Conservation (phyloP, 2,888 invertebrate genomes). For the Patella depressa region DNA sequence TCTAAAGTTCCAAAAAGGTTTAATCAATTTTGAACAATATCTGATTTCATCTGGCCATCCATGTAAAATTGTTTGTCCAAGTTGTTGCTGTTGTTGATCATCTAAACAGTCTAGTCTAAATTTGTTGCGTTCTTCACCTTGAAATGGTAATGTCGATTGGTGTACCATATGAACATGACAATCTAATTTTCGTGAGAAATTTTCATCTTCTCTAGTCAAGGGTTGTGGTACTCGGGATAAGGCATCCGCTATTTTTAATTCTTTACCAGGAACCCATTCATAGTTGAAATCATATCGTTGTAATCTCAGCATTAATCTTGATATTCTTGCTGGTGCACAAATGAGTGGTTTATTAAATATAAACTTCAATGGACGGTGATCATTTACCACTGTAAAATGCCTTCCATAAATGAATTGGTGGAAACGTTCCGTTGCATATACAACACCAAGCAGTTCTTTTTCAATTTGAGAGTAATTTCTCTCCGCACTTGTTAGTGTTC, state of each 20-base stretch:
- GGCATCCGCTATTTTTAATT: neutral
- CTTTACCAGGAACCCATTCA: constrained; percentile 13
- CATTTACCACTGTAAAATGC: constrained; percentile 12
- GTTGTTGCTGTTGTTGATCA: neutral
- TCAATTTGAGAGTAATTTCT: constrained; percentile 12
- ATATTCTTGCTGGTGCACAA: neutral
- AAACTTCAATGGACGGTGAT: constrained; percentile 14
- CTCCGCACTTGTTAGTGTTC: neutral
- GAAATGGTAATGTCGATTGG: neutral
- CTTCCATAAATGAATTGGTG: constrained; percentile 12
- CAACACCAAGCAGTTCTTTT: constrained; percentile 8
- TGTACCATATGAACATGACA: constrained; percentile 3
- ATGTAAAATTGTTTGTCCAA: neutral
- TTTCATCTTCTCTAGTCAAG: neutral
- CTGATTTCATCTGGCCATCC: no score
- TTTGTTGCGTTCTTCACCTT: neutral
- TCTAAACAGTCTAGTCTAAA: neutral
- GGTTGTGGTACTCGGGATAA: neutral
- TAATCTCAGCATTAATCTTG: constrained; percentile 13
- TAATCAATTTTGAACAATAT: neutral
- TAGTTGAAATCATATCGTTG: constrained; percentile 8
- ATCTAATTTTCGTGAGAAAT: neutral
- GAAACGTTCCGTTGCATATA: constrained; percentile 13
- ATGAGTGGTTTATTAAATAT: neutral
- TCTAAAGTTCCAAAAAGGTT: neutral